phyloP scores from a whole-genome alignment of 2,113 vertebrate species.

The Heterotis niloticus region DNA sequence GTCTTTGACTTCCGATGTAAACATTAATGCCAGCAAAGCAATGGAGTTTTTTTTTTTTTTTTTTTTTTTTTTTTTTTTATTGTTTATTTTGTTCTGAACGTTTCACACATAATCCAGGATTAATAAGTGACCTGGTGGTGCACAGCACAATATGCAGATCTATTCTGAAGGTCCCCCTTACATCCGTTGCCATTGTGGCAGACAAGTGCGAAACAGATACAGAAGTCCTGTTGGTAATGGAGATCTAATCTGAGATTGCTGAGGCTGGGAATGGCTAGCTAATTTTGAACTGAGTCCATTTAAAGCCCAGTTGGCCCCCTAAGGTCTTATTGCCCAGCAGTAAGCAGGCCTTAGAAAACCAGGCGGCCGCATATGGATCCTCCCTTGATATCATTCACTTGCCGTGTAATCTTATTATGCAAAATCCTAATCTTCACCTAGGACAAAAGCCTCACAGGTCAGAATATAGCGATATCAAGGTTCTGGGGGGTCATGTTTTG shows the following conservation, averaged over 20 bases:
- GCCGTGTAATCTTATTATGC: conserved; percentile 99
- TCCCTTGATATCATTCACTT: conserved; percentile 99
- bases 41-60: conserved; percentile 58
- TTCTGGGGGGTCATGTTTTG: conserved; percentile 72
- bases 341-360: conserved; percentile 81
- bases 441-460: conserved; percentile 87
- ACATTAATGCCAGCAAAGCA: not conserved
- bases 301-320: conserved; percentile 69
- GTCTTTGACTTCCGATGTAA: conserved; percentile 13
- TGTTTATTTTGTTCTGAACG: conserved; percentile 60
- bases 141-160: conserved; percentile 63
- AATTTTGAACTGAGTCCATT: conserved; percentile 81
- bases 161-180: conserved; percentile 62
- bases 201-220: conserved; percentile 68
- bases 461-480: conserved; percentile 91
- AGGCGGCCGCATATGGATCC: conserved; percentile 97
- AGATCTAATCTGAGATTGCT: conserved; percentile 87
- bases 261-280: conserved; percentile 72
- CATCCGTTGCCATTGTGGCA: conserved; percentile 53
- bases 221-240: conserved; percentile 75
- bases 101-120: conserved; percentile 87
- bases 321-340: conserved; percentile 48
- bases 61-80: conserved; percentile 67
- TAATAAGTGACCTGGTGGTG: conserved; percentile 77
- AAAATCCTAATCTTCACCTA: conserved; percentile 99